Evolutionary conservation across 2,888 invertebrate species (phyloP).

Genomic region (Calameuta filiformis): DNA sequence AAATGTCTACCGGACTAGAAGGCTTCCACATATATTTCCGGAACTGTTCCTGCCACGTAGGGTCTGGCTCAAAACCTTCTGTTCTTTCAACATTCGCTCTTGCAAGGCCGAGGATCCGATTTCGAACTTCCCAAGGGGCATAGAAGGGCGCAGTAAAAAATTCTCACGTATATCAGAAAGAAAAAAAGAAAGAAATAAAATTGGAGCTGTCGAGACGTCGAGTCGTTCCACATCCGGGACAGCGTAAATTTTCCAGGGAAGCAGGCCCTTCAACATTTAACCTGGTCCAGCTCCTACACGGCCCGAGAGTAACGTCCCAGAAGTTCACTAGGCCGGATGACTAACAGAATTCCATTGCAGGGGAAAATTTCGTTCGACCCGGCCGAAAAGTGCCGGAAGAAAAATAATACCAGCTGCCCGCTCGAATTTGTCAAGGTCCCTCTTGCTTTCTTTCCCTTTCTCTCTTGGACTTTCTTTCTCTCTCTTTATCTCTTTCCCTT

Average conservation of each 20-base stretch:
- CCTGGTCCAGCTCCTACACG: background rate
- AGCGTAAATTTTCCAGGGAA: background rate
- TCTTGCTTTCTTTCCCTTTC: background rate
- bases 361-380: background rate
- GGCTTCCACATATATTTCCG: conserved; percentile 3
- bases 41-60: background rate
- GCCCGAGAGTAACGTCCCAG: background rate
- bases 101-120: background rate
- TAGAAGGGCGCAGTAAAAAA: background rate
- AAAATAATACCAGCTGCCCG: background rate
- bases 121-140: background rate
- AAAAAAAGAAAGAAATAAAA: background rate
- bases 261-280: background rate
- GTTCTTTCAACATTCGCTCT: background rate
- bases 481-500: background rate
- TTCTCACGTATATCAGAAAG: conserved; percentile 3
- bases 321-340: background rate
- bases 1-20: background rate
- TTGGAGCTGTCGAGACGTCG: background rate
- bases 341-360: background rate
- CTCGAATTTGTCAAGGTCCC: background rate
- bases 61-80: background rate
- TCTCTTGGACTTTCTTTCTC: background rate
- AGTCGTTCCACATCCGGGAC: background rate
- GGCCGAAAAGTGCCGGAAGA: background rate